A percentile compares a stretch with the other conserved stretches of the same genome.
Conservation (phyloP, 1,140 invertebrate species). For the Conopomorpha cramerella region DNA sequence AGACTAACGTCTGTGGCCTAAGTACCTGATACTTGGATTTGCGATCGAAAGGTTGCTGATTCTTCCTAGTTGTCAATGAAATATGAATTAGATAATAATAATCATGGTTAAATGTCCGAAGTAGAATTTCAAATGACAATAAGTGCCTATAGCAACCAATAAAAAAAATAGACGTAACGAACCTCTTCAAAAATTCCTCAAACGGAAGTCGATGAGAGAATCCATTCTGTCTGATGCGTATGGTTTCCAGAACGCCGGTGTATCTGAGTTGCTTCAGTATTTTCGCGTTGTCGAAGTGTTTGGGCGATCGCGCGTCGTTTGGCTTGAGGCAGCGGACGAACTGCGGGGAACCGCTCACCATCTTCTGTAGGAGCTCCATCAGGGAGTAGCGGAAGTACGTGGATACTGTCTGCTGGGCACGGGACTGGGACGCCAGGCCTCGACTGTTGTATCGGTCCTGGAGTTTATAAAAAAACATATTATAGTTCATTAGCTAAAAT, state of each 20-base stretch:
- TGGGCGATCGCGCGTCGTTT: slow-evolving; percentile 72
- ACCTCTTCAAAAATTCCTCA: slow-evolving; percentile 81
- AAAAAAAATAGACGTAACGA: slow-evolving; percentile 9
- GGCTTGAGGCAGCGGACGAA: slow-evolving; percentile 87
- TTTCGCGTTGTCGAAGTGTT: slow-evolving; percentile 72
- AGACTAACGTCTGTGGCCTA: no score
- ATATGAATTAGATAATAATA: no score
- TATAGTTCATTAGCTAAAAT: slow-evolving; percentile 1
- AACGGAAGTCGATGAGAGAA: slow-evolving; percentile 81
- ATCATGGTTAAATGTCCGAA: no score
- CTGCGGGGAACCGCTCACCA: slow-evolving; percentile 78
- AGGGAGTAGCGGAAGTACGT: slow-evolving; percentile 85
- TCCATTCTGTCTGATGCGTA: slow-evolving; percentile 79
- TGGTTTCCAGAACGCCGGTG: slow-evolving; percentile 82
- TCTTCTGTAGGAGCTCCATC: slow-evolving; percentile 84
- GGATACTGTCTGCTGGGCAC: slow-evolving; percentile 82
- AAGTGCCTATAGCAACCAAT: no score
- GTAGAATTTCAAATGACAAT: no score
- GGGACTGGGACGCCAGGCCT: slow-evolving; percentile 77
- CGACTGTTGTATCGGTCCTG: slow-evolving; percentile 62
- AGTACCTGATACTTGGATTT: no score
- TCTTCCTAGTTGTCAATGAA: no score
- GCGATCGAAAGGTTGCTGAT: no score
- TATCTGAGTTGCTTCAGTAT: slow-evolving; percentile 78
- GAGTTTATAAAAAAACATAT: slow-evolving; percentile 5